Percentiles rank a stretch among this genome's conserved stretches.
Evolutionary conservation across 2,113 vertebrate species (phyloP).

Genomic region (Bungarus multicinctus): DNA sequence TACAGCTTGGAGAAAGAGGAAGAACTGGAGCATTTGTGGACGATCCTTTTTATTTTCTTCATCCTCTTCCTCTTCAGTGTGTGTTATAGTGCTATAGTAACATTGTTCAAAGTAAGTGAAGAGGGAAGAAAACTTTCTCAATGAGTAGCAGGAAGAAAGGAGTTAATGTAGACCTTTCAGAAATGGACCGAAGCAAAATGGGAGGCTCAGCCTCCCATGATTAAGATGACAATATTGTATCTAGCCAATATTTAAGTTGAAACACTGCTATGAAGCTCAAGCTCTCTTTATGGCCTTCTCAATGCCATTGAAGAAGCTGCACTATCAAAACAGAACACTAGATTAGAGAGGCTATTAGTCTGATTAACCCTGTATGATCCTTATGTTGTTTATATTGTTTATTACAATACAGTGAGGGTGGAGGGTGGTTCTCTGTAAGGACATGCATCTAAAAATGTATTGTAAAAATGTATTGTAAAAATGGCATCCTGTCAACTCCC

Average conservation of each 20-base stretch:
- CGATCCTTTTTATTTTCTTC: conserved; percentile 62
- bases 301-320: background rate
- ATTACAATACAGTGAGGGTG: background rate
- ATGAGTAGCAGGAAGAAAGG: background rate
- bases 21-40: conserved; percentile 56
- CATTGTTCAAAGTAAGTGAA: conserved; percentile 57
- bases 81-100: conserved; percentile 56
- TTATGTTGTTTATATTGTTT: background rate
- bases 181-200: background rate
- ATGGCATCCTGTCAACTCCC: too few species aligned
- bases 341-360: background rate
- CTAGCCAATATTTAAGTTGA: background rate
- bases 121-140: background rate
- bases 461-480: too few species aligned
- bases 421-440: too few species aligned
- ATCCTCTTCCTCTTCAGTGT: conserved; percentile 65
- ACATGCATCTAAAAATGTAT: too few species aligned
- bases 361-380: background rate
- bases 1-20: conserved; percentile 29
- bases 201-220: too few species aligned
- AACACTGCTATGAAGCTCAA: background rate
- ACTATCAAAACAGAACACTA: background rate
- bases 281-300: background rate
- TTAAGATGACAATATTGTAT: background rate
- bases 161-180: background rate